Conservation (phyloP, 2,888 invertebrate genomes). For the Nymphalis c-album region DNA sequence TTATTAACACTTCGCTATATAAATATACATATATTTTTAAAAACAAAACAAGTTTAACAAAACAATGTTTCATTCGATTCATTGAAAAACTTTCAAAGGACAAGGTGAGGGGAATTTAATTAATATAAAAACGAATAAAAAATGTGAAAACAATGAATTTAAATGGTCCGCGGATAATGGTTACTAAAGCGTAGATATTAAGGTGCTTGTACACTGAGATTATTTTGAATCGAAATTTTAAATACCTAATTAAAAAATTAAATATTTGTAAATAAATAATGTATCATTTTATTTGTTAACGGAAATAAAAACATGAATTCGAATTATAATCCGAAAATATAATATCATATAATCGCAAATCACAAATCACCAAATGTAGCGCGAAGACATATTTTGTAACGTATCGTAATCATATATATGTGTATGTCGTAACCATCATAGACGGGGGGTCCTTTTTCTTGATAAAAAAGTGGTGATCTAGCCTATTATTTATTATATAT, state of each 20-base stretch:
- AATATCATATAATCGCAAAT: no score
- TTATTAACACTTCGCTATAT: slow-evolving; percentile 9
- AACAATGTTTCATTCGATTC: slow-evolving; percentile 7
- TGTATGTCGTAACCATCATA: no score
- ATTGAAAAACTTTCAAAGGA: slow-evolving; percentile 6
- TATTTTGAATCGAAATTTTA: no score
- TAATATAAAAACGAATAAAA: slow-evolving; percentile 13
- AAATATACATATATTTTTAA: slow-evolving; percentile 14
- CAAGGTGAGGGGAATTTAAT: slow-evolving; percentile 13
- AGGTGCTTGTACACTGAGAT: background rate
- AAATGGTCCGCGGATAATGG: slow-evolving; percentile 4
- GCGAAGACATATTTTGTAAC: no score
- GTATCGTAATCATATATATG: no score
- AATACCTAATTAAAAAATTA: no score
- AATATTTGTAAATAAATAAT: no score
- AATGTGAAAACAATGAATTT: slow-evolving; percentile 10
- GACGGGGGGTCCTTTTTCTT: no score
- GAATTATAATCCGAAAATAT: no score
- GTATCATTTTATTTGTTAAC: background rate
- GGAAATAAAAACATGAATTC: background rate
- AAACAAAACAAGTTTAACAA: slow-evolving; percentile 7
- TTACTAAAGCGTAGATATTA: background rate
- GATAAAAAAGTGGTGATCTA: no score
- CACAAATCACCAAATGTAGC: no score
- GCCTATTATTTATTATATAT: no score